These are phyloP conservation scores for Lepidocolaptes lacrymiger DNA, from an alignment of 2,797 vertebrate species.

Conservation along the genomic window DNA sequence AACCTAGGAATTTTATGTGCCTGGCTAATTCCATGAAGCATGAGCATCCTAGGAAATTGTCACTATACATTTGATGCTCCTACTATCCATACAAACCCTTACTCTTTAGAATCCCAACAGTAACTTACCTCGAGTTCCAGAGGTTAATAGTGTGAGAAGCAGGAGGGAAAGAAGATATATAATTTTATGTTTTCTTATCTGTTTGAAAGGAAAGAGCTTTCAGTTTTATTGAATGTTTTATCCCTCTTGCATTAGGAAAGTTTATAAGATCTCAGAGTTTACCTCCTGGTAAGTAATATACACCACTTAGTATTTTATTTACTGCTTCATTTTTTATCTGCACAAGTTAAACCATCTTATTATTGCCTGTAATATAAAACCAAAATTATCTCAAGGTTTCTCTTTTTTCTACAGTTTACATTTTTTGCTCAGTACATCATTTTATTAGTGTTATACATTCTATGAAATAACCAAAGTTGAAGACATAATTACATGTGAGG, in stretches of 20 bases:
- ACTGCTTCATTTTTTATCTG: neutral
- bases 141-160: neutral
- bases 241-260: neutral
- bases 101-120: neutral
- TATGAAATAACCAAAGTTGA: constrained; percentile 10
- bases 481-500: constrained; percentile 3
- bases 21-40: neutral
- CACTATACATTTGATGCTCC: neutral
- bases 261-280: neutral
- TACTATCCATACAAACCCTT: neutral
- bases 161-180: neutral
- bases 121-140: neutral
- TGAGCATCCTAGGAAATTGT: neutral
- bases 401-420: neutral
- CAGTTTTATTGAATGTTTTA: constrained; percentile 23
- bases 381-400: neutral
- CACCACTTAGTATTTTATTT: constrained; percentile 1
- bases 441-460: neutral
- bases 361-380: neutral
- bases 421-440: neutral
- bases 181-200: neutral
- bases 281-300: neutral
- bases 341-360: neutral
- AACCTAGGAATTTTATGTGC: neutral
- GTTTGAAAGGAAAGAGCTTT: neutral